phyloP scores from a whole-genome alignment of 2,888 invertebrate species.

The Lepidochitona cinerea region DNA sequence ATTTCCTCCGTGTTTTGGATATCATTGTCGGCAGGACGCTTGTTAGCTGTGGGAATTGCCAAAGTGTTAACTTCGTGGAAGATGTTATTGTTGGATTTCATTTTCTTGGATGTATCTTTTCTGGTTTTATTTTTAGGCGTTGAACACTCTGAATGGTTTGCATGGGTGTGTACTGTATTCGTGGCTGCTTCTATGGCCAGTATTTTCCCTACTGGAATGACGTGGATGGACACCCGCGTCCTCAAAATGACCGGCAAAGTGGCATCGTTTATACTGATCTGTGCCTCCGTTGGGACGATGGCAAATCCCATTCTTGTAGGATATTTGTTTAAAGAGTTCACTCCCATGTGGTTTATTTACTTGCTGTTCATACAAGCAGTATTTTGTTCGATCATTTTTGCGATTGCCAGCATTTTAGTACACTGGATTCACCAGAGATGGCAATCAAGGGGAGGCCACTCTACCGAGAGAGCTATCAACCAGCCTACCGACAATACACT shows the following conservation, averaged over 20 bases:
- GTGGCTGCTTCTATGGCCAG: slow-evolving; percentile 70
- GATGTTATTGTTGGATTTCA: slow-evolving; percentile 63
- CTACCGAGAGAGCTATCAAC: too few relatives aligned
- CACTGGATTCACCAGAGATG: background rate
- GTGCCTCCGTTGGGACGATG: slow-evolving; percentile 69
- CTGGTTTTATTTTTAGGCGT: slow-evolving; percentile 45
- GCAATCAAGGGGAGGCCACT: too few relatives aligned
- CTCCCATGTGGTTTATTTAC: slow-evolving; percentile 64
- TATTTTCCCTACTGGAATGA: slow-evolving; percentile 70
- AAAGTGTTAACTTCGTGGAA: slow-evolving; percentile 57
- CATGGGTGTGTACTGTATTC: slow-evolving; percentile 65
- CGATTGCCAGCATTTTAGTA: background rate
- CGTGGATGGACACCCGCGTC: slow-evolving; percentile 69
- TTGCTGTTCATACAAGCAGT: slow-evolving; percentile 47
- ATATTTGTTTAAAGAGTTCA: slow-evolving; percentile 56
- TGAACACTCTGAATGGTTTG: slow-evolving; percentile 35
- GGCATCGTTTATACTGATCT: slow-evolving; percentile 66
- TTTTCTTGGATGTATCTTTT: slow-evolving; percentile 34
- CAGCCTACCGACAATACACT: too few relatives aligned
- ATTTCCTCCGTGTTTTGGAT: slow-evolving; percentile 70
- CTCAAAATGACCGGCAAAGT: slow-evolving; percentile 69
- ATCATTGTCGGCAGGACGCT: slow-evolving; percentile 67
- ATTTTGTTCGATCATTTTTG: slow-evolving; percentile 45
- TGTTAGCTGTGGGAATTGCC: slow-evolving; percentile 65
- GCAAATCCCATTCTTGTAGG: slow-evolving; percentile 64